These are phyloP conservation scores for Trichonephila clavipes DNA, from an alignment of 1,140 invertebrate species.

Conservation along the genomic window DNA sequence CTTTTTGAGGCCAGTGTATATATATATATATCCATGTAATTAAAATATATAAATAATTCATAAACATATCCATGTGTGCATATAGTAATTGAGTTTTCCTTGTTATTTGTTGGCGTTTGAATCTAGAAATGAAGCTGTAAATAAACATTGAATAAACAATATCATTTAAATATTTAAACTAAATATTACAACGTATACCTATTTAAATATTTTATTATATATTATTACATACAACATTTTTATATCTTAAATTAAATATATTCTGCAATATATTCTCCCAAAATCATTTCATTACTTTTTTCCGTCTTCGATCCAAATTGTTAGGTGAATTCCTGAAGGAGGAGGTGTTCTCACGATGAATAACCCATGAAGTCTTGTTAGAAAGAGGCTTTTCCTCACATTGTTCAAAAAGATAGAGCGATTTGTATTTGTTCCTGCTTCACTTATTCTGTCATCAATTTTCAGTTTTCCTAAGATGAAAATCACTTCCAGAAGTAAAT, in stretches of 20 bases:
- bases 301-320: not conserved
- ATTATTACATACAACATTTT: not conserved
- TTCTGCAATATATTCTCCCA: not conserved
- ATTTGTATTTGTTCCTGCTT: slow-evolving; percentile 24
- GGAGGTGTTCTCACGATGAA: not conserved
- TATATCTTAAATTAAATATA: not conserved
- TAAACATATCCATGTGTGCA: too few species aligned
- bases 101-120: too few species aligned
- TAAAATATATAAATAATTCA: too few species aligned
- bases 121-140: too few species aligned
- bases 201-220: not conserved
- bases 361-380: slow-evolving; percentile 19
- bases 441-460: slow-evolving; percentile 32
- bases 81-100: too few species aligned
- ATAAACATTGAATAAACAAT: too few species aligned
- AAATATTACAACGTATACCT: too few species aligned
- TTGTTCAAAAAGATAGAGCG: not conserved
- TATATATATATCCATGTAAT: too few species aligned
- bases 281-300: not conserved
- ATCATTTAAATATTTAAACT: too few species aligned
- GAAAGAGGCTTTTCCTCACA: not conserved
- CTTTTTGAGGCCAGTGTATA: too few species aligned
- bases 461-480: slow-evolving; percentile 23
- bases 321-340: not conserved
- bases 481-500: slow-evolving; percentile 8